A percentile compares a stretch with the other conserved stretches of the same genome.
Evolutionary conservation across 2,888 invertebrate genomes (phyloP).

Genomic region (Pandemis heparana): DNA sequence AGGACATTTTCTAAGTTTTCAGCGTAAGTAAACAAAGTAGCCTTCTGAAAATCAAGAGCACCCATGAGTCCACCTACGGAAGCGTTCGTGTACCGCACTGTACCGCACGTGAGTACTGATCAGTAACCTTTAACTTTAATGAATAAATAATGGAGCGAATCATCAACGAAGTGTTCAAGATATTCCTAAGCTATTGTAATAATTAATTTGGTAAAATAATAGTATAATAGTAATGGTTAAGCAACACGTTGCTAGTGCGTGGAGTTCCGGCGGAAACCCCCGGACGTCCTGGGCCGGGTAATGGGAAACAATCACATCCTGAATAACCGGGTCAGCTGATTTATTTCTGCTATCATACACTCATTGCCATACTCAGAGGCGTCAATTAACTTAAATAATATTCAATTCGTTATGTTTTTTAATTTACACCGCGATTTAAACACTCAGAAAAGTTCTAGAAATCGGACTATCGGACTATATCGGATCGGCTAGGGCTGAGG

Average conservation of each 20-base stretch:
- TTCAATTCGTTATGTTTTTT: not conserved
- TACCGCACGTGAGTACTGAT: too few relatives aligned
- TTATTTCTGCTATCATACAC: conserved; percentile 32
- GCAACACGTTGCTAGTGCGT: conserved; percentile 19
- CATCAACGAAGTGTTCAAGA: not conserved
- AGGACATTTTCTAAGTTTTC: too few relatives aligned
- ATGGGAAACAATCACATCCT: conserved; percentile 56
- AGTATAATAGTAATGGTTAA: conserved; percentile 17
- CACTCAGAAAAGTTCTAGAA: too few relatives aligned
- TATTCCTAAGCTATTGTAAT: not conserved
- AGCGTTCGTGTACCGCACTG: too few relatives aligned
- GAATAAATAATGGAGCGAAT: too few relatives aligned
- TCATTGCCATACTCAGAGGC: conserved; percentile 8
- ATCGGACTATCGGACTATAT: too few relatives aligned
- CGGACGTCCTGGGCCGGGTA: conserved; percentile 51
- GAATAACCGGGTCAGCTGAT: conserved; percentile 42
- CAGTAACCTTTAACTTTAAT: too few relatives aligned
- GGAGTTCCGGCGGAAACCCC: conserved; percentile 49
- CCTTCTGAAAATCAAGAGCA: too few relatives aligned
- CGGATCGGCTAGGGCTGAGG: too few relatives aligned
- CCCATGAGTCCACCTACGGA: too few relatives aligned
- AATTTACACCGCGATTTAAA: too few relatives aligned
- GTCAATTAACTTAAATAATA: not conserved
- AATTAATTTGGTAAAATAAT: conserved; percentile 21
- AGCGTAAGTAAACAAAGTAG: too few relatives aligned